phyloP scores from a whole-genome alignment of 2,888 invertebrate species.

The Polyploca ridens region DNA sequence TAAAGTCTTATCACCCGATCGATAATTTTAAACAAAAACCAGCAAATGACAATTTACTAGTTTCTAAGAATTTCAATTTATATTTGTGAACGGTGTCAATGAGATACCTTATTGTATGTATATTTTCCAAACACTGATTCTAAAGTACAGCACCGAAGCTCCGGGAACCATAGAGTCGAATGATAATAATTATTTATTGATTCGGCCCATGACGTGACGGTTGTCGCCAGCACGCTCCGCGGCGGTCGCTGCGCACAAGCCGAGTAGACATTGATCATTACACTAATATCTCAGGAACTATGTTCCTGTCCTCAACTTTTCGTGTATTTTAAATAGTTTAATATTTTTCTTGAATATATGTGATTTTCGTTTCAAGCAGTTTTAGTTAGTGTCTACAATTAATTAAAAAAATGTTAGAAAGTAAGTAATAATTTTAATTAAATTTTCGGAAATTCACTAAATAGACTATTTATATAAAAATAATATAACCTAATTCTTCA shows the following conservation, averaged over 20 bases:
- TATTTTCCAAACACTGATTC: neutral
- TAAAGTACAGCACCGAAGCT: neutral
- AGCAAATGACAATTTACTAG: too few relatives aligned
- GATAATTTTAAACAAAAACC: too few relatives aligned
- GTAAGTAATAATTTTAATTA: conserved; percentile 17
- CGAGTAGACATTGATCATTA: conserved; percentile 28
- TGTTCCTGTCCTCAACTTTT: conserved; percentile 28
- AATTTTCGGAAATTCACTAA: too few relatives aligned
- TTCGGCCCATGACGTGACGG: conserved; percentile 47
- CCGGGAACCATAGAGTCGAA: conserved; percentile 21
- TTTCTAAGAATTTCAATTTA: neutral
- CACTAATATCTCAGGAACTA: conserved; percentile 29
- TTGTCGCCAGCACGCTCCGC: conserved; percentile 33
- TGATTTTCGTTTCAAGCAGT: neutral
- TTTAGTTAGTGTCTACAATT: neutral
- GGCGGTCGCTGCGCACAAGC: conserved; percentile 35
- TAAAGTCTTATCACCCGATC: too few relatives aligned
- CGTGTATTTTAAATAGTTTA: conserved; percentile 6
- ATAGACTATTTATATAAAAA: too few relatives aligned
- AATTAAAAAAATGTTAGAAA: conserved; percentile 19
- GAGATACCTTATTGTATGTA: neutral
- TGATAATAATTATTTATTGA: conserved; percentile 44
- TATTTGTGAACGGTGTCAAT: neutral
- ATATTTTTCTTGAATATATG: neutral
- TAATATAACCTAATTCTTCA: too few relatives aligned